These are phyloP conservation scores for Pycnonotus jocosus DNA, from an alignment of 2,113 vertebrate genomes.

Conservation along the genomic window DNA sequence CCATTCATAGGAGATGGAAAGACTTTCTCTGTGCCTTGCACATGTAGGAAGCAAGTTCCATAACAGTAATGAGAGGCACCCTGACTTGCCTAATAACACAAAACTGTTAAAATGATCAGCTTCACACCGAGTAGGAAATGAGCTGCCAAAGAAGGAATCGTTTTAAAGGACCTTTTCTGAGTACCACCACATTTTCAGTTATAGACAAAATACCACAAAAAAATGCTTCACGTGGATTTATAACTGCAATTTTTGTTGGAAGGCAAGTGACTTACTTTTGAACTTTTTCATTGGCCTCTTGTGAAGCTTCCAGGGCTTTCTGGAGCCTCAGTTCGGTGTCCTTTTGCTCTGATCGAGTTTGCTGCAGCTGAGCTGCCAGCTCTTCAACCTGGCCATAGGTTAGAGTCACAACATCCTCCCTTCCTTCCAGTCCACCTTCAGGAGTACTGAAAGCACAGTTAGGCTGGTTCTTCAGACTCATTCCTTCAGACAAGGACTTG, in stretches of 20 bases:
- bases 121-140: not conserved
- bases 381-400: conserved; percentile 73
- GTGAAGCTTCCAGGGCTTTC: conserved; percentile 63
- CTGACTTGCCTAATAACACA: not conserved
- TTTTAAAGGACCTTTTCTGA: not conserved
- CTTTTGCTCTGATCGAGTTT: conserved; percentile 66
- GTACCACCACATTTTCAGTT: not conserved
- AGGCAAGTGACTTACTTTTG: conserved; percentile 77
- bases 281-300: conserved; percentile 75
- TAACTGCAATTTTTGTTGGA: not conserved
- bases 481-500: conserved; percentile 74
- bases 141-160: not conserved
- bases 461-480: conserved; percentile 66
- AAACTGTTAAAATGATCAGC: not conserved
- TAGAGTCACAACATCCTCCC: conserved; percentile 63
- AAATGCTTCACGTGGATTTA: not conserved
- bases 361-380: conserved; percentile 73
- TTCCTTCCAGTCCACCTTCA: conserved; percentile 59
- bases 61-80: not conserved
- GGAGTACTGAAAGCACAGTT: conserved; percentile 48
- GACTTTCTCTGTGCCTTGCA: not conserved
- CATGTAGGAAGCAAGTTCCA: not conserved
- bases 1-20: not conserved
- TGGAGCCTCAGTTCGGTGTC: conserved; percentile 72
- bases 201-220: not conserved